Percentiles rank a stretch among this genome's conserved stretches.
Conservation (phyloP, 2,113 vertebrate species). For the Paraplagusia blochii region DNA sequence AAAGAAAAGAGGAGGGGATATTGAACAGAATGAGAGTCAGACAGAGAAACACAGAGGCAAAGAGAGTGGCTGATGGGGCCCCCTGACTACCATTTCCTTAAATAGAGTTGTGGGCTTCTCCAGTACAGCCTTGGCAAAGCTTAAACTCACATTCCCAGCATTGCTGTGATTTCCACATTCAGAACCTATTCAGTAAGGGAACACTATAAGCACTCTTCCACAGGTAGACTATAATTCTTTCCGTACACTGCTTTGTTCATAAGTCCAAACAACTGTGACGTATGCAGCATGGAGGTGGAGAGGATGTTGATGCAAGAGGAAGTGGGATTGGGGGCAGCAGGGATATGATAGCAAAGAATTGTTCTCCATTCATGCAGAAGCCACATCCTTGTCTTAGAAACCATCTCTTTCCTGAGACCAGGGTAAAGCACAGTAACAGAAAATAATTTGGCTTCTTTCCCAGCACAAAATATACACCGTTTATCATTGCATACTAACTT, state of each 20-base stretch:
- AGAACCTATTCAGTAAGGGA: conserved; percentile 45
- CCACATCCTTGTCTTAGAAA: conserved; percentile 5
- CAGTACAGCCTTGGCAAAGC: conserved; percentile 56
- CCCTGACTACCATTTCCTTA: conserved; percentile 72
- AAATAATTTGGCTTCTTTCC: background rate
- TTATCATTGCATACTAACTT: background rate
- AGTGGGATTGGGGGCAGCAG: conserved; percentile 21
- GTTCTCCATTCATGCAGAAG: conserved; percentile 48
- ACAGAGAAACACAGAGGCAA: conserved; percentile 33
- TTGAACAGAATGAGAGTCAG: conserved; percentile 15
- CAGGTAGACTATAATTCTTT: conserved; percentile 57
- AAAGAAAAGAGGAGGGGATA: conserved; percentile 35
- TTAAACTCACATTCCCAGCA: conserved; percentile 71
- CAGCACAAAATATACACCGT: background rate
- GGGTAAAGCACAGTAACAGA: conserved; percentile 3
- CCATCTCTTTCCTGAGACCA: conserved; percentile 26
- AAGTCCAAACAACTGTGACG: conserved; percentile 20
- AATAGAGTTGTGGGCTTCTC: conserved; percentile 73
- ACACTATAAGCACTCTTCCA: conserved; percentile 29
- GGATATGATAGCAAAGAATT: conserved; percentile 34
- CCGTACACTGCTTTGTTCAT: conserved; percentile 5
- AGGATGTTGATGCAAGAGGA: conserved; percentile 44
- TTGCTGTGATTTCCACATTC: conserved; percentile 64
- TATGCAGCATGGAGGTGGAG: conserved; percentile 28
- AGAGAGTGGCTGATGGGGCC: conserved; percentile 33